Conservation (phyloP, 2,888 invertebrate species). For the Epinotia brunnichana region DNA sequence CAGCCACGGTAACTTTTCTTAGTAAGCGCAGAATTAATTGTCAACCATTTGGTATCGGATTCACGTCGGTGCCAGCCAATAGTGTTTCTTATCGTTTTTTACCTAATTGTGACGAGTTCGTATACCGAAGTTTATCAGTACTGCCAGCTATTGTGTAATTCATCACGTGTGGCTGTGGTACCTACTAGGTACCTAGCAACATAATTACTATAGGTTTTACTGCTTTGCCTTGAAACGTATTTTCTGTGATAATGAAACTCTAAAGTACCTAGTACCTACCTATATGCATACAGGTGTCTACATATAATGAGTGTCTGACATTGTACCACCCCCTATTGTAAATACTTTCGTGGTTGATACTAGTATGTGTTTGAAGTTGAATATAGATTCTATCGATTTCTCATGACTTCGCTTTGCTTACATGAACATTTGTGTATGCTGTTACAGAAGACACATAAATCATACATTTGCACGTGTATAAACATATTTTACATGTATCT, state of each 20-base stretch:
- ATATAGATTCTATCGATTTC: conserved; percentile 18
- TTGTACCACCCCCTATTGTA: conserved; percentile 22
- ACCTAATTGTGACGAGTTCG: conserved; percentile 33
- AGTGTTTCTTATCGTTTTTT: conserved; percentile 33
- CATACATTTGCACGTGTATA: too few relatives aligned
- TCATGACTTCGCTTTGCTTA: background rate
- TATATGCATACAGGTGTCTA: background rate
- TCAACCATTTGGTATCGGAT: conserved; percentile 49
- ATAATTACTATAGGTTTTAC: conserved; percentile 15
- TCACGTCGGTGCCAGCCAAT: conserved; percentile 50
- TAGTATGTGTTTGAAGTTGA: conserved; percentile 6
- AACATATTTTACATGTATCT: too few relatives aligned
- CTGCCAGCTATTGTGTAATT: conserved; percentile 21
- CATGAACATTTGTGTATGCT: background rate
- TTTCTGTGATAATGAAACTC: conserved; percentile 24
- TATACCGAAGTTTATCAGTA: conserved; percentile 28
- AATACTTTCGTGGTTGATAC: background rate
- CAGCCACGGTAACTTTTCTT: conserved; percentile 49
- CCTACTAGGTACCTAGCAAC: conserved; percentile 2
- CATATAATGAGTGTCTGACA: conserved; percentile 25
- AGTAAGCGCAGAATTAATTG: conserved; percentile 47
- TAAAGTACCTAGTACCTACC: too few relatives aligned
- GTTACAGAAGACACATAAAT: background rate
- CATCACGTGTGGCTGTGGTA: conserved; percentile 8
- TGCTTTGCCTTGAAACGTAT: conserved; percentile 23